phyloP scores from a whole-genome alignment of 2,797 vertebrate species.

The Channallabes apus region DNA sequence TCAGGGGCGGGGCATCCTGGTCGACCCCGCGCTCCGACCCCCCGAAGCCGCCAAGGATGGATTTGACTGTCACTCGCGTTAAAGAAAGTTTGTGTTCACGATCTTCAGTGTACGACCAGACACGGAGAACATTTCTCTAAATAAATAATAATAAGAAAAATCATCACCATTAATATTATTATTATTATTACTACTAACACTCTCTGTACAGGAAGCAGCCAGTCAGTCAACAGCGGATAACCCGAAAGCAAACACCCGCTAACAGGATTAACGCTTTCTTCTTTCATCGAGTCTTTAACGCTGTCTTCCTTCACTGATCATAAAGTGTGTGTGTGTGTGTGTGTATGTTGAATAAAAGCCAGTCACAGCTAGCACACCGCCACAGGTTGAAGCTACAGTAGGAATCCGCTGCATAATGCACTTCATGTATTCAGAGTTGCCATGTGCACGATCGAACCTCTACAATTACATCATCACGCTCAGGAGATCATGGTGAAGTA shows the following conservation, averaged over 20 bases:
- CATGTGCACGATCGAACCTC: neutral
- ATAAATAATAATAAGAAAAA: neutral
- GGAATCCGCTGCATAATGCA: neutral
- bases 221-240: neutral
- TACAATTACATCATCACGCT: neutral
- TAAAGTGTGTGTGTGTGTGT: neutral
- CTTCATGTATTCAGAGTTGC: neutral
- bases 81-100: neutral
- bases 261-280: constrained; percentile 17
- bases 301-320: constrained; percentile 2
- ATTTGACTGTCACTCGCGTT: too few relatives aligned
- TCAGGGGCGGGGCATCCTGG: too few relatives aligned
- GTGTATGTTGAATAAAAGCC: neutral
- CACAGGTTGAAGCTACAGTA: constrained; percentile 3
- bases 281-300: constrained; percentile 10
- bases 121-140: neutral
- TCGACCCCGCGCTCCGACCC: too few relatives aligned
- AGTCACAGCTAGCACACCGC: neutral
- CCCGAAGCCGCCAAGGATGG: too few relatives aligned
- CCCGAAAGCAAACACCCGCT: constrained; percentile 16
- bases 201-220: neutral
- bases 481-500: neutral
- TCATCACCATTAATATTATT: neutral
- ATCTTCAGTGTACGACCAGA: neutral
- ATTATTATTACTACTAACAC: neutral